A percentile compares a stretch with the other conserved stretches of the same genome.
Conservation (phyloP, 1,140 invertebrate genomes). For the Varroa destructor region DNA sequence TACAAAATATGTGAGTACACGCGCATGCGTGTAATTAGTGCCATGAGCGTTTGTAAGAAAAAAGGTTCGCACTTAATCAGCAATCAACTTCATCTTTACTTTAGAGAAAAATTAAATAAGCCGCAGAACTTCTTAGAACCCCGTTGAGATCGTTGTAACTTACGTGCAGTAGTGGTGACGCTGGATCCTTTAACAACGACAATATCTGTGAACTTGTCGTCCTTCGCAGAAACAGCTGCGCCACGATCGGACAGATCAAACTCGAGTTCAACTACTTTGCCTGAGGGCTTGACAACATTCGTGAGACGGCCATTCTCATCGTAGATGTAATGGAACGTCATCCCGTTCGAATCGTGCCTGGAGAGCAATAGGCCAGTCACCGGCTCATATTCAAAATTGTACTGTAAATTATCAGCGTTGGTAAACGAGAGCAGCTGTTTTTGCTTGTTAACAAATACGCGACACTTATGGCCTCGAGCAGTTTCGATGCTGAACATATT, state of each 20-base stretch:
- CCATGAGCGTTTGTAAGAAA: too few species aligned
- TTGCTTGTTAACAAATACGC: constrained; percentile 53
- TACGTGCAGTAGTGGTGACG: constrained; percentile 43
- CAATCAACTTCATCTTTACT: too few species aligned
- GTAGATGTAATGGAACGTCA: constrained; percentile 85
- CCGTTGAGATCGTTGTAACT: constrained; percentile 9
- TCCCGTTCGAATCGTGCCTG: constrained; percentile 72
- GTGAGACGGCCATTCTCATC: constrained; percentile 82
- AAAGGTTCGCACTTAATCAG: too few species aligned
- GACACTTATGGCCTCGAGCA: constrained; percentile 78
- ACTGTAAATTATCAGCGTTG: constrained; percentile 77
- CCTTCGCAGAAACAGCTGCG: constrained; percentile 68
- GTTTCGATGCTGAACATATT: constrained; percentile 86
- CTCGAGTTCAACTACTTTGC: constrained; percentile 64
- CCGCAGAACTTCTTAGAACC: too few species aligned
- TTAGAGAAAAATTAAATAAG: too few species aligned
- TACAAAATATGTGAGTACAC: too few species aligned
- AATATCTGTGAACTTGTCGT: constrained; percentile 60
- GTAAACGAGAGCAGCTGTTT: constrained; percentile 72
- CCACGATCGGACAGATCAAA: constrained; percentile 77
- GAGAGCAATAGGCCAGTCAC: constrained; percentile 63
- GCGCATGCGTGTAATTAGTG: too few species aligned
- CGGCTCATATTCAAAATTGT: constrained; percentile 81
- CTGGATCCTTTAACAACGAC: constrained; percentile 73
- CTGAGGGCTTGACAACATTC: constrained; percentile 77